Evolutionary conservation across 2,888 invertebrate genomes (phyloP).

Genomic region (Buathra laborator): DNA sequence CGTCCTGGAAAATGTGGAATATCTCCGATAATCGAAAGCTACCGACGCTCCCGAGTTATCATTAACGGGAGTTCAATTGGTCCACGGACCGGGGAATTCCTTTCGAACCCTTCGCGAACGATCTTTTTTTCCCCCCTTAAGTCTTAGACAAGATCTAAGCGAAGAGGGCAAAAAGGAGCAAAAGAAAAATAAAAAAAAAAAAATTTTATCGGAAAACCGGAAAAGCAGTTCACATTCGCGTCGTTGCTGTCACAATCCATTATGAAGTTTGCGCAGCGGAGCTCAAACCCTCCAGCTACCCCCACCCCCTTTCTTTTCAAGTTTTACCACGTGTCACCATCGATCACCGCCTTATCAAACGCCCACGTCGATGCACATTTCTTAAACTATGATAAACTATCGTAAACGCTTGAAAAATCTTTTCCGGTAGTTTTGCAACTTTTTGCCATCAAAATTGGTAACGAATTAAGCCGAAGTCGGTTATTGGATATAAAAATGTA

Average conservation of each 20-base stretch:
- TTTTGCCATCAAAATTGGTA: no score
- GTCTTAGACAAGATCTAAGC: neutral
- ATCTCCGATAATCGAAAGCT: constrained; percentile 58
- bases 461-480: no score
- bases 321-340: neutral
- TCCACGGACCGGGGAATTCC: constrained; percentile 6
- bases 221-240: neutral
- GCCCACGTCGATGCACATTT: neutral
- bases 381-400: neutral
- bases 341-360: neutral
- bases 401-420: no score
- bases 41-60: constrained; percentile 46
- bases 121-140: neutral
- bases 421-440: no score
- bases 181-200: neutral
- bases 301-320: neutral
- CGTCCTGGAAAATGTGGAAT: constrained; percentile 54
- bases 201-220: neutral
- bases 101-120: constrained; percentile 1
- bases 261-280: neutral
- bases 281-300: neutral
- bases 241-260: neutral
- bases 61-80: constrained; percentile 60
- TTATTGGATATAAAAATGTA: no score
- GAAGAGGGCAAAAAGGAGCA: neutral